These are phyloP conservation scores for Euspilapteryx auroguttella DNA, from an alignment of 2,888 invertebrate genomes.

Conservation along the genomic window DNA sequence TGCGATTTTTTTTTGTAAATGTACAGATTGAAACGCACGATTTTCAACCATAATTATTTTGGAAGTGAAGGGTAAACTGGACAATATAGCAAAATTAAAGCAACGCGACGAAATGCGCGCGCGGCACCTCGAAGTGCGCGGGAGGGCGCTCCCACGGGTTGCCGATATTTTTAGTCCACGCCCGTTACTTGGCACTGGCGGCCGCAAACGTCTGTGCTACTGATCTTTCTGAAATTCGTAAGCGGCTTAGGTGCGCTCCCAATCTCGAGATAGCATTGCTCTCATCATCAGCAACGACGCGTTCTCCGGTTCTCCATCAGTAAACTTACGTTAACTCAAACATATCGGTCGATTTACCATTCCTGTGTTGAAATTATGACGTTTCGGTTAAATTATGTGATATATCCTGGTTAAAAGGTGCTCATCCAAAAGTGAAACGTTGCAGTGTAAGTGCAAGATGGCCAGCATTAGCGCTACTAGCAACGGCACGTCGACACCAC, in stretches of 20 bases:
- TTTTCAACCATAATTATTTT: no score
- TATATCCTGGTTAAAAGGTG: conserved; percentile 32
- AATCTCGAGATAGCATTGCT: conserved; percentile 42
- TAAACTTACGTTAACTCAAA: conserved; percentile 11
- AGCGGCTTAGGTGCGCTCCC: conserved; percentile 45
- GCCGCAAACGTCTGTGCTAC: conserved; percentile 54
- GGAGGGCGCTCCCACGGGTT: conserved; percentile 63
- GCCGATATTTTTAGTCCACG: conserved; percentile 68
- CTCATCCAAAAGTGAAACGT: no score
- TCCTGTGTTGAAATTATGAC: conserved; percentile 42
- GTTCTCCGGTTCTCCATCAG: conserved; percentile 15
- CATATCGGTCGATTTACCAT: no score
- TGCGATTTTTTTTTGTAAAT: no score
- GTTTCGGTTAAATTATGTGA: conserved; percentile 29
- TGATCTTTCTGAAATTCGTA: conserved; percentile 55
- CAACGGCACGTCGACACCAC: conserved; percentile 45
- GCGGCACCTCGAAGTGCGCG: conserved; percentile 49
- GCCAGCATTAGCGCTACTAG: conserved; percentile 35
- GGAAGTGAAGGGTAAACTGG: no score
- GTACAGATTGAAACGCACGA: no score
- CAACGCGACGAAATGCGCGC: conserved; percentile 50
- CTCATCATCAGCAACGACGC: conserved; percentile 28
- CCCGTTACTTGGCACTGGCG: conserved; percentile 68
- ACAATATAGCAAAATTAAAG: conserved; percentile 15
- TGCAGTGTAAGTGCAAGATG: no score